Conservation (phyloP, 2,113 vertebrate species). For the rabbit (Oryctolagus cuniculus) region DNA sequence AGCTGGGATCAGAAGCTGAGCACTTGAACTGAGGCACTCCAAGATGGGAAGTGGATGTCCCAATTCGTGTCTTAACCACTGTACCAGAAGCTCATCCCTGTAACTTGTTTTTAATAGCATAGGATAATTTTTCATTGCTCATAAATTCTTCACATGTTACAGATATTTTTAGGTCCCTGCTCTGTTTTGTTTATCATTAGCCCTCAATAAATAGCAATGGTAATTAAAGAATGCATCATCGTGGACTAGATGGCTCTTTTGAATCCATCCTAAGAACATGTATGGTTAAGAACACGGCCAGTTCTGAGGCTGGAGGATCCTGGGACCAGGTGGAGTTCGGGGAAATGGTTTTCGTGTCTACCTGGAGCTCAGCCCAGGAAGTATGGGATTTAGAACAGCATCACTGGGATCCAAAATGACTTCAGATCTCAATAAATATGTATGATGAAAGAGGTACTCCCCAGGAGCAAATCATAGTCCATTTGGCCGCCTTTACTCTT, state of each 20-base stretch:
- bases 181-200: neutral
- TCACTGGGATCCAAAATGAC: neutral
- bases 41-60: too few relatives aligned
- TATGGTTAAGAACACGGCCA: neutral
- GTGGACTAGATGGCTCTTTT: neutral
- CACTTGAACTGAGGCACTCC: too few relatives aligned
- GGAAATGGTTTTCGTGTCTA: neutral
- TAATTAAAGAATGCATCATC: neutral
- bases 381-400: neutral
- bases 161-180: neutral
- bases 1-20: too few relatives aligned
- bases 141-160: neutral
- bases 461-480: slow-evolving; percentile 39
- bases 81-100: neutral
- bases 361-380: neutral
- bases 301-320: neutral
- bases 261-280: neutral
- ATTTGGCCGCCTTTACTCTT: slow-evolving; percentile 61
- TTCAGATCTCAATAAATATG: neutral
- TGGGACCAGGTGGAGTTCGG: neutral
- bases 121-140: neutral
- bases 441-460: neutral
- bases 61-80: too few relatives aligned
- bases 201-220: neutral
- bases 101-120: neutral